These are phyloP conservation scores for Decapterus maruadsi DNA, from an alignment of 2,797 vertebrate genomes.

Conservation along the genomic window DNA sequence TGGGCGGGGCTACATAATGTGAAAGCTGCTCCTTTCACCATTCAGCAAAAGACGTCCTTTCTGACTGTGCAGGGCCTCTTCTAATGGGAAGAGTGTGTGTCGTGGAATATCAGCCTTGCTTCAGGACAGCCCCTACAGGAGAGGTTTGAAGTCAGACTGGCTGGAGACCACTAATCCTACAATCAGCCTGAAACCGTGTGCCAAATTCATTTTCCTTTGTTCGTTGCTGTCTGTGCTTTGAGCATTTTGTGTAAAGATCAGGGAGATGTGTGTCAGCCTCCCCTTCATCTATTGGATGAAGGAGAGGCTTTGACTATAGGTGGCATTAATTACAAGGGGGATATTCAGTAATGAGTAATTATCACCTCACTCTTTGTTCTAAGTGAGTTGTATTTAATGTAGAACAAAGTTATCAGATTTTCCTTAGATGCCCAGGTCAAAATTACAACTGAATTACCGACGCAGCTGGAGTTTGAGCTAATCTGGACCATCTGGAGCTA, in stretches of 20 bases:
- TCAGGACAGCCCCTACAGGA: background rate
- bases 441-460: conserved; percentile 32
- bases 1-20: background rate
- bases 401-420: conserved; percentile 32
- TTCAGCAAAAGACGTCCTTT: conserved; percentile 31
- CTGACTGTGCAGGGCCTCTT: conserved; percentile 15
- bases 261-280: conserved; percentile 16
- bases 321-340: conserved; percentile 16
- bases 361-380: conserved; percentile 31
- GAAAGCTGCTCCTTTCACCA: conserved; percentile 18
- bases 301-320: conserved; percentile 5
- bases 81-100: conserved; percentile 2
- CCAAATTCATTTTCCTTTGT: conserved; percentile 20
- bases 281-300: conserved; percentile 17
- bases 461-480: conserved; percentile 23
- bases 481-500: conserved; percentile 29
- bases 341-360: conserved; percentile 31
- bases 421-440: conserved; percentile 26
- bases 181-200: conserved; percentile 27
- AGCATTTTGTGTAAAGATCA: conserved; percentile 2
- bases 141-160: conserved; percentile 25
- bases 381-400: conserved; percentile 30
- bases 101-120: conserved; percentile 5
- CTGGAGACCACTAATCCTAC: conserved; percentile 22
- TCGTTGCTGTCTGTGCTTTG: conserved; percentile 10